phyloP scores from a whole-genome alignment of 2,797 vertebrate genomes.

The Tenualosa thibaudeaui region DNA sequence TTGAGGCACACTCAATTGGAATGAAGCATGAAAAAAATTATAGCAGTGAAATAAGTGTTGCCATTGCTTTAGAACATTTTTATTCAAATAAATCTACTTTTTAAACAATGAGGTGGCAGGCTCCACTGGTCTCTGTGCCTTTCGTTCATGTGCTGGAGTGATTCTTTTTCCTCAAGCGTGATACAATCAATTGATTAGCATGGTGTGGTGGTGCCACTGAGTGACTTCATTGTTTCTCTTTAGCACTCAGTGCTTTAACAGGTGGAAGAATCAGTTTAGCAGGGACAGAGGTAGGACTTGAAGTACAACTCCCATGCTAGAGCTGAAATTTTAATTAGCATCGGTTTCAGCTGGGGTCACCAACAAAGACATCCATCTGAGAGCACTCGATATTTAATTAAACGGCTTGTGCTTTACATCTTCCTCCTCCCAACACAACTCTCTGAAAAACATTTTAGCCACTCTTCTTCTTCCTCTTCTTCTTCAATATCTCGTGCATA shows the following conservation, averaged over 20 bases:
- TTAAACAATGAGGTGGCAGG: background rate
- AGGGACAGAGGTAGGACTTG: constrained; percentile 28
- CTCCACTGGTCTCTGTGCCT: background rate
- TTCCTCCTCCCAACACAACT: constrained; percentile 66
- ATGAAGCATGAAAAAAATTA: constrained; percentile 24
- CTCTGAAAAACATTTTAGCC: constrained; percentile 65
- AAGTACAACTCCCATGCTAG: constrained; percentile 59
- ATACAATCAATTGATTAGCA: constrained; percentile 14
- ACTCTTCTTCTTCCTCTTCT: constrained; percentile 28
- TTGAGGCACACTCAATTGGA: constrained; percentile 29
- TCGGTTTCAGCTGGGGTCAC: constrained; percentile 70
- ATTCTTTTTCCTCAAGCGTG: background rate
- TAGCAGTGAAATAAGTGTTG: background rate
- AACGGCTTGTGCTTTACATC: constrained; percentile 70
- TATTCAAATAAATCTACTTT: background rate
- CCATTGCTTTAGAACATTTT: background rate
- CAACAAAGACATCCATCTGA: constrained; percentile 70
- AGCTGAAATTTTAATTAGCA: constrained; percentile 76
- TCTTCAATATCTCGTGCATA: constrained; percentile 68
- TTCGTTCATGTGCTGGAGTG: background rate
- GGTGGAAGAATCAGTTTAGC: constrained; percentile 45
- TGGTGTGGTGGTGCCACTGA: background rate
- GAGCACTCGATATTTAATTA: constrained; percentile 78
- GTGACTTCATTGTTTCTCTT: constrained; percentile 54
- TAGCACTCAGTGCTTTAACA: constrained; percentile 50